phyloP scores from a whole-genome alignment of 2,113 vertebrate genomes.

The Xyrauchen texanus region DNA sequence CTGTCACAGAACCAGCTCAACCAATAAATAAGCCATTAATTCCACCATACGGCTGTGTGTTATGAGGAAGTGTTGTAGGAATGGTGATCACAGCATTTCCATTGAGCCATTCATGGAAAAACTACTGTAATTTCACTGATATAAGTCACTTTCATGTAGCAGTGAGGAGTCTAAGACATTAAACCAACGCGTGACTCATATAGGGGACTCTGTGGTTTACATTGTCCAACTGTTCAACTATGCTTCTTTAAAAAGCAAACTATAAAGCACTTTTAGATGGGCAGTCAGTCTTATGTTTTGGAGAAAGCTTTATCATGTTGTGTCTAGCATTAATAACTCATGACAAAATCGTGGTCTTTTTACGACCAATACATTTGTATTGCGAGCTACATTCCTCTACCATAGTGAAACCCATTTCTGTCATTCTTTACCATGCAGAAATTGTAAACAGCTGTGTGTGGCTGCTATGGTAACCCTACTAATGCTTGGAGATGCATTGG shows the following conservation, averaged over 20 bases:
- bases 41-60: no score
- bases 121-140: constrained; percentile 13
- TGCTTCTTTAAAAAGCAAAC: neutral
- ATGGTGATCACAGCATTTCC: no score
- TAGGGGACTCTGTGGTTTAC: constrained; percentile 1
- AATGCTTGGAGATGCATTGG: constrained; percentile 60
- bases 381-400: constrained; percentile 34
- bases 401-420: constrained; percentile 50
- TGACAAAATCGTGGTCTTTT: constrained; percentile 19
- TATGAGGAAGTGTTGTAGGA: no score
- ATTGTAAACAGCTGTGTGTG: constrained; percentile 41
- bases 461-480: constrained; percentile 67
- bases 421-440: constrained; percentile 45
- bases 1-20: no score
- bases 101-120: neutral
- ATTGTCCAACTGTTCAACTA: neutral
- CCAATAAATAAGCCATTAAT: no score
- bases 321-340: constrained; percentile 11
- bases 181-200: constrained; percentile 1
- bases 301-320: neutral
- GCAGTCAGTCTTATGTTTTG: neutral
- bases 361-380: constrained; percentile 27
- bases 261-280: neutral
- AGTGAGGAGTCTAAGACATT: no score
- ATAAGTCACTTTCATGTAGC: neutral